Percentiles rank a stretch among this genome's conserved stretches.
These are phyloP conservation scores for Sceliomorpha sp. DNA, from an alignment of 2,888 invertebrate genomes.

Conservation along the genomic window DNA sequence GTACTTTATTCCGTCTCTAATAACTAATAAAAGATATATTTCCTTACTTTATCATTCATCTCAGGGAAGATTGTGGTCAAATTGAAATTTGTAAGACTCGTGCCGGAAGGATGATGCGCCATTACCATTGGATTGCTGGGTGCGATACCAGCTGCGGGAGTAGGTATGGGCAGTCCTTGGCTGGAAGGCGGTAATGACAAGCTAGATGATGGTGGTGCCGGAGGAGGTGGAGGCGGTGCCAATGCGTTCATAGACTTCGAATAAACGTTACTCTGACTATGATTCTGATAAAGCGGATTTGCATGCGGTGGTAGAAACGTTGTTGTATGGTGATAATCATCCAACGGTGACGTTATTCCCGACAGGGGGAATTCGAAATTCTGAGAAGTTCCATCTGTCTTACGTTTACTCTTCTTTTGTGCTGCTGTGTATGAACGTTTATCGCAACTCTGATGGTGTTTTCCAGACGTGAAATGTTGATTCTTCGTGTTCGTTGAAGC, in stretches of 20 bases:
- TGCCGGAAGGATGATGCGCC: conserved; percentile 80
- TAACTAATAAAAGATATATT: too few species aligned
- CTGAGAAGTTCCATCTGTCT: conserved; percentile 66
- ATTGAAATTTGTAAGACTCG: conserved; percentile 88
- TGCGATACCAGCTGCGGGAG: conserved; percentile 58
- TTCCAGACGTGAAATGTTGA: conserved; percentile 54
- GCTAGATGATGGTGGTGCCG: conserved; percentile 41
- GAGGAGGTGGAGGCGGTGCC: conserved; percentile 53
- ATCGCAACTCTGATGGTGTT: conserved; percentile 75
- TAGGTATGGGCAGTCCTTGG: conserved; percentile 59
- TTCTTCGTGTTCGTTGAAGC: conserved; percentile 47
- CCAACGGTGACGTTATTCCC: conserved; percentile 71
- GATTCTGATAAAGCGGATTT: conserved; percentile 75
- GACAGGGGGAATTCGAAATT: conserved; percentile 75
- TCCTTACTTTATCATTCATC: conserved; percentile 86
- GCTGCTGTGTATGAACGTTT: conserved; percentile 69
- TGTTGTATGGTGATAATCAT: conserved; percentile 74
- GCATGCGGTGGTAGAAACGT: conserved; percentile 66
- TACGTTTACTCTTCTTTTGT: conserved; percentile 74
- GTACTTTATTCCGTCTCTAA: too few species aligned
- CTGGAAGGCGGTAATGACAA: conserved; percentile 39
- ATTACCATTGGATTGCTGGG: conserved; percentile 70
- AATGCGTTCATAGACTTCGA: conserved; percentile 66
- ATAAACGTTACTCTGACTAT: conserved; percentile 70
- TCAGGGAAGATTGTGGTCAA: conserved; percentile 92